Evolutionary conservation across 2,113 vertebrate genomes (phyloP), one percentile per base, ranked within the genome.

Genomic region (Polypterus senegalus): DNA sequence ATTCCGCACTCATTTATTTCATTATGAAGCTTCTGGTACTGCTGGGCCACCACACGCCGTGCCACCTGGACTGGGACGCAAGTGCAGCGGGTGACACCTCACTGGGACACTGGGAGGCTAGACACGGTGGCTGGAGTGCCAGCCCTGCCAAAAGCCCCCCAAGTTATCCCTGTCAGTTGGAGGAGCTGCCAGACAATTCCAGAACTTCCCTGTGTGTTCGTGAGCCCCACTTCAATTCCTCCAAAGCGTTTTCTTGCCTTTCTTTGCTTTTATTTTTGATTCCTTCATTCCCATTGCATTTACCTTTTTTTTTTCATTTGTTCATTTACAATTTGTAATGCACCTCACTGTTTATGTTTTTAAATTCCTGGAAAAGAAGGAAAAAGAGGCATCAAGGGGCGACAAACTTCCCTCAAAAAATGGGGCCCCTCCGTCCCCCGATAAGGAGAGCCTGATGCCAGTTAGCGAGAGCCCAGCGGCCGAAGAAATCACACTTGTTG

Each of bases 321-420:
- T 77, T 79, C 77, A 79, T 77, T 49, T 47, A 76, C 69, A 2
- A 66, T 80, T 82, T 71, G 69, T 66, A 57, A 70, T 77, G 69
- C 71, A 57, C 71, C 71, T 66, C 69, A 65, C 66, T 53, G 80
- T 81, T 27, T 27, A 27, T 27, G 27, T 27, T 87, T 69, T 73
- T 72, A 79, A 27, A 73, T 74, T 78, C 75, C 48, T 83, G 91
- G 88, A 79, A 85, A 88, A 89, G 80, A 89, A 88, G 80, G 88
- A 83, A 75, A 87, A 86, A 75, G 86, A 87, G 64, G 83, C 79
- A 62, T 82, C 80, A 77, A 82, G 63, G 62, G 10, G 67, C 45
- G 46, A 65, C 65, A 74, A 76, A 60, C 72, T 65, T 73, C 76
- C 68, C 70, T 74, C 82, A 72, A 81, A 66, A 72, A 70, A 75